Evolutionary conservation across 2,797 vertebrate genomes (phyloP), one percentile per base, ranked within the genome.

Genomic region (Lateolabrax maculatus): DNA sequence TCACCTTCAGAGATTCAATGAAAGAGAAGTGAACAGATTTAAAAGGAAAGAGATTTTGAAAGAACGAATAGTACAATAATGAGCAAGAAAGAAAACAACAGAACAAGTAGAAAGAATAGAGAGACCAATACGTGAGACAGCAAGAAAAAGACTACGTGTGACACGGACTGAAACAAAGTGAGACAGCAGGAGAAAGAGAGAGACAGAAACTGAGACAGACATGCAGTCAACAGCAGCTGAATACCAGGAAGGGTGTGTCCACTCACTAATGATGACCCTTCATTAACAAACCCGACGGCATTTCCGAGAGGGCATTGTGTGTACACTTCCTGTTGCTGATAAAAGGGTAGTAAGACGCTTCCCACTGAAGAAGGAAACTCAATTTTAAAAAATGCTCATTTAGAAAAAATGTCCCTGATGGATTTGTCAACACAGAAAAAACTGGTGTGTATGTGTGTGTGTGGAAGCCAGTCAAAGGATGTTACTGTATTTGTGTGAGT

Each of bases 251-350:
- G 92, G 94, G 94, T 31, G 94, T 84, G 87, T 88, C 73, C 56
- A 0, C 58, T 53, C 16, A 57, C 76, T 90, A 92, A 93, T 93
- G 76, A 90, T 73, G 86, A 87, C 75, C 75, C 46, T 57, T 86
- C 86, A 87, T 91, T 91, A 89, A 77, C 82, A 57, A 23, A 69
- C 31, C 57, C 36, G 3, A 18, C 6, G 37, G 79, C 75, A 86
- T 91, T 94, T 93, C 91, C 92, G 92, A 86, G 73, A 88, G 86
- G 87, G 86, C 85, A 90, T 93, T 94, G 93, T 95, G 92, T 94
- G 92, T 92, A 89, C 75, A 43, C 92, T 94, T 95, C 95, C 92
- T 87, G 82, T 64, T 78, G 46, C 90, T 90, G 93, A 95, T 94
- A 87, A 92, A 87, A 80, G 64, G 49, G 60, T 49, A 70, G 61